A percentile compares a stretch with the other conserved stretches of the same genome.
phyloP scores from a whole-genome alignment of 1,140 invertebrate species.

The Atta colombica region DNA sequence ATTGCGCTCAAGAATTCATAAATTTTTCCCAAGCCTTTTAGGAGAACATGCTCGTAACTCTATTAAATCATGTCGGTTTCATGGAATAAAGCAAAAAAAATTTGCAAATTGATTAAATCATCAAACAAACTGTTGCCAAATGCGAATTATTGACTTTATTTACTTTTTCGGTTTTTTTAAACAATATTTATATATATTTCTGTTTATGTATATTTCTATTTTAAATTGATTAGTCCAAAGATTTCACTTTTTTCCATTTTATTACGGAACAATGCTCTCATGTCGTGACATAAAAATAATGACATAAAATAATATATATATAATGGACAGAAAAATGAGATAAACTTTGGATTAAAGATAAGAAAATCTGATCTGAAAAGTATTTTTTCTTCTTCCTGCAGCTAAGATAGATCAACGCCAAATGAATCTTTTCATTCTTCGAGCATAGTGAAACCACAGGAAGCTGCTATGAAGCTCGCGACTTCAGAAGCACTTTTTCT shows the following conservation, averaged over 20 bases:
- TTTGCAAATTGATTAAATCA: slow-evolving; percentile 42
- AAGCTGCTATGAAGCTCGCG: slow-evolving; percentile 25
- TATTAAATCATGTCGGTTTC: not conserved
- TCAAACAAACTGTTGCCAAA: not conserved
- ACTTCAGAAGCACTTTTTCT: slow-evolving; percentile 49
- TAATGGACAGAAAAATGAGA: not conserved
- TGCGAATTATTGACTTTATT: not conserved
- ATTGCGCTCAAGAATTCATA: slow-evolving; percentile 45
- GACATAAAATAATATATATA: not conserved
- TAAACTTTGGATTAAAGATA: not conserved
- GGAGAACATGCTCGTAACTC: slow-evolving; percentile 1
- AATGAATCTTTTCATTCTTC: slow-evolving; percentile 29
- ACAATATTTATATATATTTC: not conserved
- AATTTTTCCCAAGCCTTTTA: slow-evolving; percentile 37
- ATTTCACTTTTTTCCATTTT: not conserved
- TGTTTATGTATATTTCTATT: not conserved
- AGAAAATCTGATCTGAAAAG: not conserved
- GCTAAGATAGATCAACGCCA: slow-evolving; percentile 2
- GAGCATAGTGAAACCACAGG: slow-evolving; percentile 14
- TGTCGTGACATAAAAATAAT: not conserved
- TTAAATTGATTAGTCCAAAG: not conserved
- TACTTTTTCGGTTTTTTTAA: not conserved
- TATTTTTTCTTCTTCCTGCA: slow-evolving; percentile 15
- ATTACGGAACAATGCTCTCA: not conserved
- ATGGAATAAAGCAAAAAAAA: not conserved